A percentile compares a stretch with the other conserved stretches of the same genome.
These are phyloP conservation scores for Halesus radiatus DNA, from an alignment of 1,140 invertebrate genomes.

Conservation along the genomic window DNA sequence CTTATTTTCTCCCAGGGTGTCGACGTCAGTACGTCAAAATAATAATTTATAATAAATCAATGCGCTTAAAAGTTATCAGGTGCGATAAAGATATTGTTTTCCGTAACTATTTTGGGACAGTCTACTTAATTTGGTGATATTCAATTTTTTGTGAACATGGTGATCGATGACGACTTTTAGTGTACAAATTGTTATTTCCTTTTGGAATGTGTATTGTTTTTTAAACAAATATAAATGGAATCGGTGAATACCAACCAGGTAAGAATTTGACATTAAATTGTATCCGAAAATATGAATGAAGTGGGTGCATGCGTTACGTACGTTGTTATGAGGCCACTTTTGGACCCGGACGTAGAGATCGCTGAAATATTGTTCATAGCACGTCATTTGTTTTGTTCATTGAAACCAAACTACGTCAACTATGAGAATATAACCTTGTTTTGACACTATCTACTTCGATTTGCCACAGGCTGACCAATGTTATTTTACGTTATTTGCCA, in stretches of 20 bases:
- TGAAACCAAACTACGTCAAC: slow-evolving; percentile 23
- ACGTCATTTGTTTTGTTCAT: slow-evolving; percentile 36
- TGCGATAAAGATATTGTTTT: too few relatives aligned
- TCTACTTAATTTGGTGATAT: neutral
- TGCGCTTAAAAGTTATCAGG: too few relatives aligned
- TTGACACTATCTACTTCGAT: slow-evolving; percentile 16
- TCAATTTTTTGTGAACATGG: slow-evolving; percentile 25
- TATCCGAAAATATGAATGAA: neutral
- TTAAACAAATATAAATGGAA: slow-evolving; percentile 43
- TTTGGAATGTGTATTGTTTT: slow-evolving; percentile 35
- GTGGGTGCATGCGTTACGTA: neutral
- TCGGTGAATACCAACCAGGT: slow-evolving; percentile 41
- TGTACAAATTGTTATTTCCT: slow-evolving; percentile 36
- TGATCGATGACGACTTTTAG: slow-evolving; percentile 36
- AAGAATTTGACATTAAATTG: neutral
- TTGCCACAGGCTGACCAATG: too few relatives aligned
- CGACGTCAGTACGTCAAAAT: neutral
- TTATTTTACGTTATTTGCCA: too few relatives aligned
- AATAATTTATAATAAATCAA: neutral
- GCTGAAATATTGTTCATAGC: slow-evolving; percentile 20
- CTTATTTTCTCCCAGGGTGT: neutral
- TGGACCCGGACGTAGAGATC: slow-evolving; percentile 31
- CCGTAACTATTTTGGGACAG: neutral
- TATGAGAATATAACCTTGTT: slow-evolving; percentile 16
- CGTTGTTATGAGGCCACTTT: slow-evolving; percentile 4